A percentile compares a stretch with the other conserved stretches of the same genome.
These are phyloP conservation scores for Nerophis lumbriciformis DNA, from an alignment of 2,113 vertebrate genomes.

Conservation along the genomic window DNA sequence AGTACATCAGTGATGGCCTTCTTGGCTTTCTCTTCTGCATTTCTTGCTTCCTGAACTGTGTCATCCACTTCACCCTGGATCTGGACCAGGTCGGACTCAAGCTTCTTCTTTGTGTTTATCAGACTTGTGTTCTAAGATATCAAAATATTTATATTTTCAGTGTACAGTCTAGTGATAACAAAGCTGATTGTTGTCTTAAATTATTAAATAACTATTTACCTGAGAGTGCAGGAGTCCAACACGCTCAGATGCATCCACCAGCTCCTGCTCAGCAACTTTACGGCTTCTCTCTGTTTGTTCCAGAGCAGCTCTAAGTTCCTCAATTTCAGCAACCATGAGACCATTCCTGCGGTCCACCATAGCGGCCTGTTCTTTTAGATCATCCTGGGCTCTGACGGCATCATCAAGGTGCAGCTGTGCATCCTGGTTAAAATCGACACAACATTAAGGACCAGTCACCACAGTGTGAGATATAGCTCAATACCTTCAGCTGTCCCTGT, in stretches of 20 bases:
- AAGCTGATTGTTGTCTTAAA: neutral
- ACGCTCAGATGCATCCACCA: conserved; percentile 58
- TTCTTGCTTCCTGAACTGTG: conserved; percentile 66
- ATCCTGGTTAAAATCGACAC: conserved; percentile 62
- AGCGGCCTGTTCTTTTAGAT: conserved; percentile 76
- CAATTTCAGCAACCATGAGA: conserved; percentile 75
- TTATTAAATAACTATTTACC: conserved; percentile 48
- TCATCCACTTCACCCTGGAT: conserved; percentile 64
- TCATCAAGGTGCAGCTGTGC: conserved; percentile 84
- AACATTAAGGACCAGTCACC: neutral
- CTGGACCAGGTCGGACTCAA: conserved; percentile 57
- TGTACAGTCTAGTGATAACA: neutral
- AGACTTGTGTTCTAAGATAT: conserved; percentile 55
- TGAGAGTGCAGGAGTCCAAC: conserved; percentile 84
- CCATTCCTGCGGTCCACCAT: conserved; percentile 79
- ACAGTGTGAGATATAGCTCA: neutral
- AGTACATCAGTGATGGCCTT: conserved; percentile 85
- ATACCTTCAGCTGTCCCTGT: conserved; percentile 74
- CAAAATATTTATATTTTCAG: neutral
- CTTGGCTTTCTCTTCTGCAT: conserved; percentile 90
- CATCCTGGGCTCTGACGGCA: conserved; percentile 74
- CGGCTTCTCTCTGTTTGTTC: conserved; percentile 79
- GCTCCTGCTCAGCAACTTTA: conserved; percentile 79
- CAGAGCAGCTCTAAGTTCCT: conserved; percentile 73
- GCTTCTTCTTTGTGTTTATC: conserved; percentile 64